Percentiles rank a stretch among this genome's conserved stretches.
These are phyloP conservation scores for Naja naja DNA, from an alignment of 2,113 vertebrate species.

Conservation along the genomic window DNA sequence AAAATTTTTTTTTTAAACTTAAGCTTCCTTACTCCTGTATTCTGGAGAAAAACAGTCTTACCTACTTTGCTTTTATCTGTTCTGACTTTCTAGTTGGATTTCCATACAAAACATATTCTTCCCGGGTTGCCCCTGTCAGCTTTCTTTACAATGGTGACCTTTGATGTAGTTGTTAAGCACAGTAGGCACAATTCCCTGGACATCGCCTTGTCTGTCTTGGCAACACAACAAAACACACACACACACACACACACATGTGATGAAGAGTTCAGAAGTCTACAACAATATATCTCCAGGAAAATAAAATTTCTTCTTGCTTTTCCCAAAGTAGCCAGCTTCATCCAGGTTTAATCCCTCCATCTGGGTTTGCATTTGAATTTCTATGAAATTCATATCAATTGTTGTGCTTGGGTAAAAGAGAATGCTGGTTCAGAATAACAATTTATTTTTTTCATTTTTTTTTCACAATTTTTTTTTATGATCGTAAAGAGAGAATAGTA, in stretches of 20 bases:
- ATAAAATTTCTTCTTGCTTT: neutral
- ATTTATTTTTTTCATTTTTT: neutral
- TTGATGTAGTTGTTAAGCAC: constrained; percentile 37
- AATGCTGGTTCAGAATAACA: neutral
- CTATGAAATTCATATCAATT: constrained; percentile 7
- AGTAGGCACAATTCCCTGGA: constrained; percentile 36
- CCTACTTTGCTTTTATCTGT: neutral
- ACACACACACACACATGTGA: too few species aligned
- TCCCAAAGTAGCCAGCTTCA: constrained; percentile 16
- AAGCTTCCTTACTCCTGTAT: neutral
- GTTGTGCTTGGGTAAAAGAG: constrained; percentile 13
- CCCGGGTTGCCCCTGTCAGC: constrained; percentile 28
- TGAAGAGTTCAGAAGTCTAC: constrained; percentile 20
- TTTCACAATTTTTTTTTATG: too few species aligned
- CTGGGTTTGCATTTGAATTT: neutral
- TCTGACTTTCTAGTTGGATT: constrained; percentile 33
- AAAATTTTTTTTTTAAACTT: neutral
- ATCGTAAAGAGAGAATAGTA: too few species aligned
- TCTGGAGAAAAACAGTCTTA: neutral
- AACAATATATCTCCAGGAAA: neutral
- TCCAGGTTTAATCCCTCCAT: constrained; percentile 1
- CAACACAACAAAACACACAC: neutral
- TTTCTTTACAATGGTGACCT: constrained; percentile 37
- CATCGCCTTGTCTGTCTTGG: constrained; percentile 9
- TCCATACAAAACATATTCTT: constrained; percentile 42